These are phyloP conservation scores for Antennarius striatus DNA, from an alignment of 2,113 vertebrate genomes.

Conservation along the genomic window DNA sequence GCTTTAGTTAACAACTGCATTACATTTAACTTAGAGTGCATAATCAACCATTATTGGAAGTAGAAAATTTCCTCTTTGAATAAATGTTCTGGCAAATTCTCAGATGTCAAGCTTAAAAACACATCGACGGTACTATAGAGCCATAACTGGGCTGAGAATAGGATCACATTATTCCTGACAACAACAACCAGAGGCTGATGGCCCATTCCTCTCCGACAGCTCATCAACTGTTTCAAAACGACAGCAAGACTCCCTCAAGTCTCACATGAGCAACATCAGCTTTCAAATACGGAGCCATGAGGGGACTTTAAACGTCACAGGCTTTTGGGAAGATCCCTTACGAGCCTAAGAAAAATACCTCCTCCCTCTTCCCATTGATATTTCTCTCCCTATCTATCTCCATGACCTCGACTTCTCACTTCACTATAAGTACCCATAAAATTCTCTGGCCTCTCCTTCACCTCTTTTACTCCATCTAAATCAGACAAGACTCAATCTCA, in stretches of 20 bases:
- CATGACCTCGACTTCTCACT: conserved; percentile 8
- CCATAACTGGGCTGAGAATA: conserved; percentile 12
- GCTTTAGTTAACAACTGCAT: conserved; percentile 10
- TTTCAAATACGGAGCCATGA: conserved; percentile 36
- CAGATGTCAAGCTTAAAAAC: conserved; percentile 27
- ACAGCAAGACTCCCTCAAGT: conserved; percentile 40
- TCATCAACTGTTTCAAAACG: conserved; percentile 55
- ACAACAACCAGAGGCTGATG: conserved; percentile 13
- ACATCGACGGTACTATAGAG: conserved; percentile 21
- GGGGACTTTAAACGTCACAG: conserved; percentile 33
- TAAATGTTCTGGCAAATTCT: conserved; percentile 17
- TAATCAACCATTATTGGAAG: conserved; percentile 43
- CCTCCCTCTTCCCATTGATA: conserved; percentile 34
- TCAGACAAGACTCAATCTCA: conserved; percentile 33
- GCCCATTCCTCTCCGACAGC: conserved; percentile 43
- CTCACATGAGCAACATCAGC: conserved; percentile 27
- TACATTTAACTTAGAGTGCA: conserved; percentile 29
- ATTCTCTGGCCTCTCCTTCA: conserved; percentile 44
- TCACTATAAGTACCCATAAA: too few species aligned
- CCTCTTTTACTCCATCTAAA: conserved; percentile 40
- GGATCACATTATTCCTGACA: conserved; percentile 45
- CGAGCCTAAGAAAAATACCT: conserved; percentile 38
- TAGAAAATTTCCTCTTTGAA: conserved; percentile 19
- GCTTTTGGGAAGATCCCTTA: conserved; percentile 52
- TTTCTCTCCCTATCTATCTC: conserved; percentile 53